Conservation (phyloP, 2,797 vertebrate species). For the Fringilla coelebs region DNA sequence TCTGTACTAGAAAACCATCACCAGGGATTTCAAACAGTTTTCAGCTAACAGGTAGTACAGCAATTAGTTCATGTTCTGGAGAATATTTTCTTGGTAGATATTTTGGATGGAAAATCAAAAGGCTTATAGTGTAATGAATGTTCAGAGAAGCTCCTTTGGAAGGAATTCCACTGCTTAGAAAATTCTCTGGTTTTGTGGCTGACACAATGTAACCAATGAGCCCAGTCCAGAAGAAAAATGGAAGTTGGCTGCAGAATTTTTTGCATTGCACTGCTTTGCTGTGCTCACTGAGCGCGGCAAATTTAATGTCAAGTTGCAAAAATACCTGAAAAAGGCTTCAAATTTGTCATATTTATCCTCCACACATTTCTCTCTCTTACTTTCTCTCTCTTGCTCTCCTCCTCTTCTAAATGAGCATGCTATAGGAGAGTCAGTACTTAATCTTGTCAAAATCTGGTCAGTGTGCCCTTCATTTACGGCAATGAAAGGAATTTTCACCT, state of each 20-base stretch:
- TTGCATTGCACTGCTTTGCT: neutral
- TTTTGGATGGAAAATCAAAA: neutral
- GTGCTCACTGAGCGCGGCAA: neutral
- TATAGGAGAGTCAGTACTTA: constrained; percentile 41
- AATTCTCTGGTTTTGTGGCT: constrained; percentile 50
- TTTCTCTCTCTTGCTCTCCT: neutral
- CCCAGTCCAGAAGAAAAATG: constrained; percentile 51
- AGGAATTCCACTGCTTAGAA: constrained; percentile 3
- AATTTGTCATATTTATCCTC: constrained; percentile 66
- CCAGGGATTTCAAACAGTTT: neutral
- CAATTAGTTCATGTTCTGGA: neutral
- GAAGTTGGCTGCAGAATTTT: constrained; percentile 60
- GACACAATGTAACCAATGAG: constrained; percentile 54
- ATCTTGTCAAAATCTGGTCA: constrained; percentile 66
- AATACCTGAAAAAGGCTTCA: constrained; percentile 53
- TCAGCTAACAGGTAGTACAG: neutral
- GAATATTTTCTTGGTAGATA: neutral
- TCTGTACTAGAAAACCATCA: neutral
- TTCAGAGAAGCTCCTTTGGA: neutral
- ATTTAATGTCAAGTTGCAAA: constrained; percentile 52
- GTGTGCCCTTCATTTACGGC: constrained; percentile 67
- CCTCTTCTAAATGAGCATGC: constrained; percentile 10
- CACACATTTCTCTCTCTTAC: neutral
- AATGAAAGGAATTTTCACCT: constrained; percentile 81
- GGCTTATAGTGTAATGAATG: neutral